Percentiles rank a stretch among this genome's conserved stretches.
These are phyloP conservation scores for Amniataba percoides DNA, from an alignment of 2,797 vertebrate genomes.

Conservation along the genomic window DNA sequence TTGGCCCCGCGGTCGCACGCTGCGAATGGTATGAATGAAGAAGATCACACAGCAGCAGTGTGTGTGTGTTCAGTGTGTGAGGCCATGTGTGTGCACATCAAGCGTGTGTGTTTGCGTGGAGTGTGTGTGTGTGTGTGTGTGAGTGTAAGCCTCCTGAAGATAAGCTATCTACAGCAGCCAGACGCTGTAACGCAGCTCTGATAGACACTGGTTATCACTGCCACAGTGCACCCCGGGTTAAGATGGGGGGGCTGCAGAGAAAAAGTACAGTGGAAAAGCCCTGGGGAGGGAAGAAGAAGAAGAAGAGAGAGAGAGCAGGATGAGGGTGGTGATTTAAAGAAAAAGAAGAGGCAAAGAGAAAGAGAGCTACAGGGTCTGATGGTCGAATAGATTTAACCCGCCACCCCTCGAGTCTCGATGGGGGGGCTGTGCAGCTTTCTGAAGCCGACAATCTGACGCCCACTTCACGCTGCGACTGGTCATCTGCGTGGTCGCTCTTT, in stretches of 20 bases:
- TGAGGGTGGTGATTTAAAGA: too few species aligned
- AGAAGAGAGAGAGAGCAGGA: background rate
- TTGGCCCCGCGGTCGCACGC: conserved; percentile 12
- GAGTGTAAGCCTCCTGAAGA: conserved; percentile 58
- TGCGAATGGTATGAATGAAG: conserved; percentile 17
- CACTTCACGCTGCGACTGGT: too few species aligned
- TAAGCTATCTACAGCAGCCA: conserved; percentile 69
- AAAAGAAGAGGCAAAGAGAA: background rate
- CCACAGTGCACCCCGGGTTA: conserved; percentile 18
- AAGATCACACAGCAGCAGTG: conserved; percentile 33
- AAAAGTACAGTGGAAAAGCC: background rate
- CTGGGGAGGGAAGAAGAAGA: background rate
- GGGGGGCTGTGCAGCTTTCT: too few species aligned
- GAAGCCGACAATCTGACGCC: too few species aligned
- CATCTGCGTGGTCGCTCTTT: too few species aligned
- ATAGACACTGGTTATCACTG: conserved; percentile 53
- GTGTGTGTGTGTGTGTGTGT: conserved; percentile 6
- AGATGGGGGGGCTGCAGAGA: background rate
- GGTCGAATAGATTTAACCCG: too few species aligned
- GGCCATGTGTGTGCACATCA: background rate
- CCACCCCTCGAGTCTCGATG: too few species aligned
- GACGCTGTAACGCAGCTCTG: conserved; percentile 44
- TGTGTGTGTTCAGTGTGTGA: conserved; percentile 3
- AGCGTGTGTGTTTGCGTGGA: background rate
- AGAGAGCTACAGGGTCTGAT: background rate